phyloP scores from a whole-genome alignment of 2,888 invertebrate genomes.

The Lasioglossum malachurum region DNA sequence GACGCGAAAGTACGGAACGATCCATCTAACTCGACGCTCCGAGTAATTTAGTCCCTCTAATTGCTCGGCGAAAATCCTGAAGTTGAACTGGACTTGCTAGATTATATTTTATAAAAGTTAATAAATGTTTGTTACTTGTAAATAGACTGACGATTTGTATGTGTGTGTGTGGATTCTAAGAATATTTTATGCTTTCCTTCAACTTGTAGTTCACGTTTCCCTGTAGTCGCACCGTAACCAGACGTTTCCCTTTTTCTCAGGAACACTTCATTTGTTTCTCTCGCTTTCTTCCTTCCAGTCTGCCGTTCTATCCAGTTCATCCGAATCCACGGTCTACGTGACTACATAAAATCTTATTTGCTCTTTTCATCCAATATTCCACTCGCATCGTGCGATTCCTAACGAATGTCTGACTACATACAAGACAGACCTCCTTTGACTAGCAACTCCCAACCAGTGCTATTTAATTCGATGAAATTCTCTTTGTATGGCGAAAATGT shows the following conservation, averaged over 20 bases:
- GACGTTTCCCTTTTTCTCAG: background rate
- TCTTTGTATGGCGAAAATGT: background rate
- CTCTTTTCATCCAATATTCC: background rate
- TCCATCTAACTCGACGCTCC: background rate
- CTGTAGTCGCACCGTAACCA: background rate
- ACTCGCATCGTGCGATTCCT: background rate
- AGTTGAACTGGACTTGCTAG: background rate
- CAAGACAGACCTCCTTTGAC: background rate
- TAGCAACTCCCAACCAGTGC: background rate
- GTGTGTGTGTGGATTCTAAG: background rate
- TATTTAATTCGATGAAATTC: background rate
- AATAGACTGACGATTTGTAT: background rate
- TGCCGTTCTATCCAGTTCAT: background rate
- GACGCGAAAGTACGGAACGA: background rate
- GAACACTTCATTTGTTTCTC: background rate
- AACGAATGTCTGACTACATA: background rate
- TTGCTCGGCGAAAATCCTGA: background rate
- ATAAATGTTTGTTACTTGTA: background rate
- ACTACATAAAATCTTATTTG: background rate
- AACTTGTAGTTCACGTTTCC: background rate
- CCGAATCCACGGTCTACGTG: background rate
- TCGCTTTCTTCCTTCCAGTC: background rate
- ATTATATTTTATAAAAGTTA: background rate
- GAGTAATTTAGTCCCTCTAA: background rate
- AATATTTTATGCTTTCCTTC: background rate